Evolutionary conservation across 2,888 invertebrate species (phyloP).

Genomic region (Trachelus tabidus): DNA sequence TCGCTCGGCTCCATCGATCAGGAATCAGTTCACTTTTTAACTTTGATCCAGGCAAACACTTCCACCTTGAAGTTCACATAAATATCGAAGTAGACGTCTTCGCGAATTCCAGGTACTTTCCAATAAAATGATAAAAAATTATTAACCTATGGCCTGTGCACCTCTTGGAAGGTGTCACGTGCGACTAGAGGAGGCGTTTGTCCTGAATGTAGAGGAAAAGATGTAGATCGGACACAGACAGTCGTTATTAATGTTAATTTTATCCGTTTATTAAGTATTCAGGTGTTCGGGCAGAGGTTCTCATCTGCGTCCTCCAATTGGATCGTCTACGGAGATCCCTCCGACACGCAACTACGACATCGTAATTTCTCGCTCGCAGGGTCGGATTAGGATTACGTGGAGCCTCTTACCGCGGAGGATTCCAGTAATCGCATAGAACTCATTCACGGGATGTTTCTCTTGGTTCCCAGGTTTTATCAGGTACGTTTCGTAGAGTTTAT

Average conservation of each 20-base stretch:
- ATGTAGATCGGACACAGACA: constrained; percentile 61
- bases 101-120: not conserved
- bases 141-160: not conserved
- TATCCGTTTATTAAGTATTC: constrained; percentile 66
- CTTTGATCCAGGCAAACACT: not conserved
- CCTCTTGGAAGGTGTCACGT: constrained; percentile 45
- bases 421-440: not conserved
- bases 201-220: constrained; percentile 47
- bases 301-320: constrained; percentile 34
- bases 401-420: not conserved
- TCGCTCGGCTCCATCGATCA: constrained; percentile 21
- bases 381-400: not conserved
- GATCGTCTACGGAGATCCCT: not conserved
- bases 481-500: not conserved
- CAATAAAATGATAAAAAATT: not conserved
- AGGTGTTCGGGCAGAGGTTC: constrained; percentile 63
- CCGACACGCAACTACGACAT: constrained; percentile 4
- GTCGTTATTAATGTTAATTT: constrained; percentile 66
- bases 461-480: not conserved
- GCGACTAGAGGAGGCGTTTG: constrained; percentile 54
- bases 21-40: not conserved
- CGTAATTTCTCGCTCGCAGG: constrained; percentile 11
- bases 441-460: not conserved
- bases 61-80: not conserved
- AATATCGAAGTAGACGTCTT: not conserved